phyloP scores from a whole-genome alignment of 2,888 invertebrate genomes.

The Leptinotarsa juncta region DNA sequence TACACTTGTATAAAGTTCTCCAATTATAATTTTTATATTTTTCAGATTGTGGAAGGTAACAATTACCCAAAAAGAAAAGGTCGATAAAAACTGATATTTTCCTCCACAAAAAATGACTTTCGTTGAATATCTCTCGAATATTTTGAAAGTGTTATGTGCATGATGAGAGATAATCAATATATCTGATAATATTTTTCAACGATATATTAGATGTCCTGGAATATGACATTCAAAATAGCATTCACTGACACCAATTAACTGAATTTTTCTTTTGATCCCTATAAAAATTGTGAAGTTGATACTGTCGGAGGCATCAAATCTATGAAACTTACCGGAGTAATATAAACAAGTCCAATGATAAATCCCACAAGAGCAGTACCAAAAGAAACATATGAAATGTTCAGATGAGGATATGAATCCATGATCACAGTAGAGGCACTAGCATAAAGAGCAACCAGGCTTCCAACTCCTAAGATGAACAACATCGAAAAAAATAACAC shows the following conservation, averaged over 20 bases:
- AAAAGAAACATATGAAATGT: conserved; percentile 72
- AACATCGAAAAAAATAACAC: conserved; percentile 84
- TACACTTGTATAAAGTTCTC: too few relatives aligned
- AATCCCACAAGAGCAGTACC: conserved; percentile 72
- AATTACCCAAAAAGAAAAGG: too few relatives aligned
- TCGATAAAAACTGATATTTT: too few relatives aligned
- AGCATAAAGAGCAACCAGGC: conserved; percentile 77
- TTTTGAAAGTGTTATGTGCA: too few relatives aligned
- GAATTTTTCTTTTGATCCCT: not conserved
- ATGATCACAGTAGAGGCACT: conserved; percentile 76
- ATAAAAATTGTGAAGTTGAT: not conserved
- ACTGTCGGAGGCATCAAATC: not conserved
- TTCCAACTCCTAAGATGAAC: conserved; percentile 79
- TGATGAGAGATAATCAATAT: too few relatives aligned
- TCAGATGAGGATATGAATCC: conserved; percentile 75
- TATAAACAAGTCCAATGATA: conserved; percentile 75
- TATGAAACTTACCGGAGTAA: conserved; percentile 76
- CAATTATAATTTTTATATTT: too few relatives aligned
- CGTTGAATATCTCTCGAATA: too few relatives aligned
- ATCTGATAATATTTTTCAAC: too few relatives aligned
- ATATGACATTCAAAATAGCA: too few relatives aligned
- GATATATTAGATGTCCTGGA: not conserved
- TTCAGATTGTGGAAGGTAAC: too few relatives aligned
- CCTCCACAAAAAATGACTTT: too few relatives aligned
- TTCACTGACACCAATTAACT: not conserved